phyloP scores from a whole-genome alignment of 2,888 invertebrate species.

The Melieria picta region DNA sequence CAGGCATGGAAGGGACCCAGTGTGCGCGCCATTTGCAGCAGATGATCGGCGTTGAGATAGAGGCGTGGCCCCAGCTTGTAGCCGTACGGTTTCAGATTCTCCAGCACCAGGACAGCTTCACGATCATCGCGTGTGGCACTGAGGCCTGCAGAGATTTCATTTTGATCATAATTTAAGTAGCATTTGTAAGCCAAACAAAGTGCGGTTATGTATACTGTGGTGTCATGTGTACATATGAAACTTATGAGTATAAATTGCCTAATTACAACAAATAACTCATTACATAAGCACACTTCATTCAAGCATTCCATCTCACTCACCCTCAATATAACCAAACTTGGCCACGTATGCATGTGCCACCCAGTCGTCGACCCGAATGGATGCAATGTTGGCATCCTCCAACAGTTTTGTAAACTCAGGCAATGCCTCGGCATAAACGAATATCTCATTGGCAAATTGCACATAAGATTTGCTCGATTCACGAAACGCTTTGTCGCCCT shows the following conservation, averaged over 20 bases:
- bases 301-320: conserved; percentile 40
- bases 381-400: conserved; percentile 37
- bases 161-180: not conserved
- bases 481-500: conserved; percentile 57
- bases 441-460: conserved; percentile 62
- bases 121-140: conserved; percentile 38
- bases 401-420: conserved; percentile 57
- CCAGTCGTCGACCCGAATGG: conserved; percentile 46
- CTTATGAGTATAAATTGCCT: too few relatives aligned
- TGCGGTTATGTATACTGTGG: too few relatives aligned
- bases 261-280: not conserved
- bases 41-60: conserved; percentile 54
- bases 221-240: too few relatives aligned
- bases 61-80: conserved; percentile 59
- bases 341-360: conserved; percentile 55
- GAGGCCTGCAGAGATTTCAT: conserved; percentile 45
- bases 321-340: conserved; percentile 56
- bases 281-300: not conserved
- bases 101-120: conserved; percentile 60
- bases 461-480: conserved; percentile 55
- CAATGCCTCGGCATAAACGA: conserved; percentile 56
- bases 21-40: conserved; percentile 54
- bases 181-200: not conserved
- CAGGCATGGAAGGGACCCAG: conserved; percentile 61
- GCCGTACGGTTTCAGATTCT: conserved; percentile 56